Base-by-base conservation (phyloP, 2,888 invertebrate species). In the Lypha dubia region DNA sequence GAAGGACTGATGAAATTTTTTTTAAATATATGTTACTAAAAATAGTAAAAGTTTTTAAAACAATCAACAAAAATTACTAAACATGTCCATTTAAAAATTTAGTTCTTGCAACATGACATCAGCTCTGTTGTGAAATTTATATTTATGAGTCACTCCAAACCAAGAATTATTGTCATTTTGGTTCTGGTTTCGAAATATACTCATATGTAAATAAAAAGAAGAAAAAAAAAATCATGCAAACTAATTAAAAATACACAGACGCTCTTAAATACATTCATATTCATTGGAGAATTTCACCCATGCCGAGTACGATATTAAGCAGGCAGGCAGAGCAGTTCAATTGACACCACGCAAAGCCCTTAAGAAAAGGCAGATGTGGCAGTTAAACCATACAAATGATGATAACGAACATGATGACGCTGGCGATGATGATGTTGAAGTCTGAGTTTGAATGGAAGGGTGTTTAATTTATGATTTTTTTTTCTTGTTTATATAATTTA, bases 301-400 rank as follows among this genome's bases (percentile, higher is more conserved):
- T 84, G 70, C 79, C 51, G 60, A 84, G 79, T 17, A 44, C 15
- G n/a, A n/a, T n/a, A n/a, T n/a, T n/a, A n/a, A n/a, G n/a, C 24
- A 32, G 49, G 49, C 13, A 51, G 22, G 22, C 28, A 70, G 8
- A 79, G 38, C 4, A 71, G 20, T 46, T 58, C 22, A 58, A 71
- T 49, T 79, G 79, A 75, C 60, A 83, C 79, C 79, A 83, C 35
- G 75, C 79, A 79, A 70, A 74, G 79, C 28, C 35, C 49, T 53
- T 51, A 41, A 8, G 11, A 41, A 53, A 28, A 46, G 49, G 73
- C 46, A 38, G 62, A 35, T 62, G 73, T 46, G 22, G 7, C 17
- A 70, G 56, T 28, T 24, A 28, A 15, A 44, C 15, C 8, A 32
- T 7, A 22, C 20, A 9, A 38, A 35, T 56, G 17, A 46, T 51